Percentiles rank a stretch among this genome's conserved stretches.
phyloP scores from a whole-genome alignment of 2,113 vertebrate species.

The Pterocles orientalis region DNA sequence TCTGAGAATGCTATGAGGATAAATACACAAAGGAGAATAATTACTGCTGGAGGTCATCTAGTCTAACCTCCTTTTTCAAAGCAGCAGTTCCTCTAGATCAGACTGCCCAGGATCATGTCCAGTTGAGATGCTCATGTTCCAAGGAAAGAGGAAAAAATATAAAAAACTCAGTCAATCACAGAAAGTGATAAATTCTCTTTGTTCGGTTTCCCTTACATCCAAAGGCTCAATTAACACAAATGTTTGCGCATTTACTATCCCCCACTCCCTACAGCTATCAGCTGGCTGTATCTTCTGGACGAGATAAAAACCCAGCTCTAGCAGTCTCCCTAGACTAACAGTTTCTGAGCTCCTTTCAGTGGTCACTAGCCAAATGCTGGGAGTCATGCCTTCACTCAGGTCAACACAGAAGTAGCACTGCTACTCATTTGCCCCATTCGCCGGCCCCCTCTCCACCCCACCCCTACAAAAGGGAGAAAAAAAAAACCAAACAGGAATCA shows the following conservation, averaged over 20 bases:
- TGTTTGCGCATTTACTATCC: background rate
- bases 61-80: background rate
- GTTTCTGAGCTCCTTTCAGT: background rate
- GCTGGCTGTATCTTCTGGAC: background rate
- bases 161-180: background rate
- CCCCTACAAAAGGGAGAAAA: fast-evolving
- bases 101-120: background rate
- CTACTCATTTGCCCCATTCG: background rate
- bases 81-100: background rate
- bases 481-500: background rate
- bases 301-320: background rate
- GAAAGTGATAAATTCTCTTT: background rate
- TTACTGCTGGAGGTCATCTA: background rate
- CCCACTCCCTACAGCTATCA: background rate
- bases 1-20: background rate
- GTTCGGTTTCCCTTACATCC: background rate
- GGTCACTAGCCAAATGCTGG: background rate
- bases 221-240: background rate
- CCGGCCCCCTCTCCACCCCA: too few species aligned
- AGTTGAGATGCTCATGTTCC: background rate
- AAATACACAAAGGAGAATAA: background rate
- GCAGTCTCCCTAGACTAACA: background rate
- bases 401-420: background rate
- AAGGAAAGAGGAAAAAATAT: background rate
- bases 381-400: background rate